Evolutionary conservation across 2,797 vertebrate species (phyloP), one percentile per base, ranked within the genome.

Genomic region (Sparus aurata): DNA sequence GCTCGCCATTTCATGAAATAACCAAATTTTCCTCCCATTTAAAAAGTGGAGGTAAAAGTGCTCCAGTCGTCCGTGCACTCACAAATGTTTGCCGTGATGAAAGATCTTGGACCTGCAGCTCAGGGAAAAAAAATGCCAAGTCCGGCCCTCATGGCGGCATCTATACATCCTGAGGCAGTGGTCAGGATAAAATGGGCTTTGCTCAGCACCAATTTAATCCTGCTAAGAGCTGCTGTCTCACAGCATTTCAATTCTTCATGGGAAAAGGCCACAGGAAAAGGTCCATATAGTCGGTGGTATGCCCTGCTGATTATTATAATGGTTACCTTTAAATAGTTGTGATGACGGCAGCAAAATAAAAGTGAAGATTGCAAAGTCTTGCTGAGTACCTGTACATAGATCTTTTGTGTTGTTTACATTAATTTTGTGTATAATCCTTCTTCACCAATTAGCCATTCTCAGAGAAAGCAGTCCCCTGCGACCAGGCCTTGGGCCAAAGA

Each of bases 161-260:
- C 89, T 72, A 82, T 69, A 85, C 54, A 53, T 89, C 82, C 85
- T 80, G 75, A 76, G 70, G 80, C 63, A 0, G 54, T 75, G 70
- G 79, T 90, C 85, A 76, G 87, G 84, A 84, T 85, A 53, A 88
- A 87, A 91, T 76, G 46, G 73, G 70, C 80, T 92, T 90, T 85
- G 84, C 87, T 91, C 85, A 84, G 86, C 87, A 89, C 74, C 83
- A 81, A 74, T 89, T 89, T 91, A 92, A 91, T 93, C 85, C 89
- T 73, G 73, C 83, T 87, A 85, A 91, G 83, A 91, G 91, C 86
- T 86, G 83, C 87, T 85, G 84, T 89, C 87, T 90, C 76, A 67
- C 75, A 83, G 79, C 69, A 69, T 86, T 87, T 87, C 86, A 82
- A 83, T 87, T 73, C 84, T 85, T 84, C 82, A 86, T 27, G 17